Base-by-base conservation (phyloP, 1,140 invertebrate genomes). In the Odontomachus brunneus region DNA sequence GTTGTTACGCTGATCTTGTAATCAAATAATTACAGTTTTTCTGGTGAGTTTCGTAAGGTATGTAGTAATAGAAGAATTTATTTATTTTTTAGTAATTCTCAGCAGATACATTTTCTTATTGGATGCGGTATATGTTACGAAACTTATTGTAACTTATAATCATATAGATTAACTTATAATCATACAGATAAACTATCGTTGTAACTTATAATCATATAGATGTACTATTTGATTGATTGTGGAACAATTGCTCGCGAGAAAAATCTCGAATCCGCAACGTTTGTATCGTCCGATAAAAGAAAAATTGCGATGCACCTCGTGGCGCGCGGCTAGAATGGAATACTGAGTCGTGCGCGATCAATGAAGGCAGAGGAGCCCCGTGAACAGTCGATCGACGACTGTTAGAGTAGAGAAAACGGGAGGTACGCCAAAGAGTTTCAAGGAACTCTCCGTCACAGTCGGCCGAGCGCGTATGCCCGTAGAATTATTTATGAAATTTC, bases 401-500 rank as follows among this genome's bases (percentile, higher is more conserved):
- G 63, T 80, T 29, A 38, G 55, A 26, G 17, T 24, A 51, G 19
- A 49, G 44, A 69, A 71, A 29, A 0, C 19, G 12, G 55, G 49
- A 55, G 19, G 60, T 66, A 65, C 59, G 33, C 38, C 4, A n/a
- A 51, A 19, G 26, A 80, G 38, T 84, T 86, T 84, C 76, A 55
- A 84, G 74, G 81, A 86, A 80, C 84, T 53, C 51, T 53, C 51
- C 57, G 86, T 89, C 69, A 85, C 60, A 80, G 67, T 69, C 55
- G 82, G 74, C 69, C 66, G 69, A 63, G 67, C 66, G 24, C 66
- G 53, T 51, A 53, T 63, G 75, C 55, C 33, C 71, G 63, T 38
- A n/a, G 85, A 89, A 88, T 89, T 87, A 90, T 90, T 87, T 86
- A 87, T 90, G 87, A 90, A 90, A 90, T 91, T 90, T 90, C 86